These are phyloP conservation scores for Cephalotes varians DNA, from an alignment of 2,888 invertebrate genomes.

Conservation along the genomic window DNA sequence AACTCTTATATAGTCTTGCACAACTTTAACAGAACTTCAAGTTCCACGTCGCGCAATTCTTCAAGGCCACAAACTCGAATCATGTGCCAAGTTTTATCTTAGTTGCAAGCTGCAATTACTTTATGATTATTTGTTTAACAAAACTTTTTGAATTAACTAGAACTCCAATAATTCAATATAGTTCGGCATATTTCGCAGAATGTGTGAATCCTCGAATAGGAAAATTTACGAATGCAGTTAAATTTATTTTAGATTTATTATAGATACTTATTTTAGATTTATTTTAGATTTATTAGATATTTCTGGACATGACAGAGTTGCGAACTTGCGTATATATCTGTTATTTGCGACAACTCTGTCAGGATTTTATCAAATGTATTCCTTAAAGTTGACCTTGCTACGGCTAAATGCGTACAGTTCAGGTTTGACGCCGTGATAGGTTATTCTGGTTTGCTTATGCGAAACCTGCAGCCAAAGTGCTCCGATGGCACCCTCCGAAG, in stretches of 20 bases:
- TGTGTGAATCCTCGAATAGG: neutral
- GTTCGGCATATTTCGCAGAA: neutral
- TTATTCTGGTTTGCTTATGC: conserved; percentile 54
- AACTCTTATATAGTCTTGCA: conserved; percentile 56
- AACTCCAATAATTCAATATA: neutral
- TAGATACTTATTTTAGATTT: too few relatives aligned
- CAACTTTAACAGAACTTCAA: conserved; percentile 63
- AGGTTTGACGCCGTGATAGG: conserved; percentile 4
- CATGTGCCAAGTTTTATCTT: conserved; percentile 53
- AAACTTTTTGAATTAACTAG: conserved; percentile 4
- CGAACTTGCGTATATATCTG: neutral
- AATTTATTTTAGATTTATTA: too few relatives aligned
- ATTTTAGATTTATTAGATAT: too few relatives aligned
- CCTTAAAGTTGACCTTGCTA: conserved; percentile 12
- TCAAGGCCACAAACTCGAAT: conserved; percentile 64
- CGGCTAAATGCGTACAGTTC: conserved; percentile 16
- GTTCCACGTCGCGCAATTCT: conserved; percentile 44
- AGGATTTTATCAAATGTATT: neutral
- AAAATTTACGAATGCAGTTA: neutral
- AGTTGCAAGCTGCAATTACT: conserved; percentile 7
- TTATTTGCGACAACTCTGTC: neutral
- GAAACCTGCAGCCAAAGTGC: conserved; percentile 63
- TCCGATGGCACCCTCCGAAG: conserved; percentile 57
- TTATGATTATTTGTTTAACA: conserved; percentile 10
- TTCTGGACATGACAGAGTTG: neutral